Base-by-base conservation (phyloP, 2,113 vertebrate species). In the Hydropotes inermis region DNA sequence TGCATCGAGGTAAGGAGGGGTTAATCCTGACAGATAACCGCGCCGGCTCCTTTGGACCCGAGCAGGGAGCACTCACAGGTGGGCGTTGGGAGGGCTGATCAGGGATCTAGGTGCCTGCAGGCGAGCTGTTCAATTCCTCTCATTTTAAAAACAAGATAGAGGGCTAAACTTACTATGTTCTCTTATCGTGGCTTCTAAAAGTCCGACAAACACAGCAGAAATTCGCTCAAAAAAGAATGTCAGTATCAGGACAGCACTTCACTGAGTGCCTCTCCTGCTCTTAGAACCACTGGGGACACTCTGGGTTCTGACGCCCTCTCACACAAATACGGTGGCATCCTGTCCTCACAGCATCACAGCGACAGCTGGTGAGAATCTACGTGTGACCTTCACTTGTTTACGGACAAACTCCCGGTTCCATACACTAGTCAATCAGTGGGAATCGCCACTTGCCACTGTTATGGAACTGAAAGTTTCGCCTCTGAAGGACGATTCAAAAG, bases 251-350 rank as follows among this genome's bases (percentile, higher is more conserved):
- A 52, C 3, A 76, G 9, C 7, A 5, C 30, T 16, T 36, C 14
- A 1, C 27, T 0, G 28, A 28, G 60, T 1, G 9, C 9, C 1
- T 2, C 19, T 27, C 6, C 7, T 5, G 3, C 5, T 16, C 33
- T 8, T 1, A 12, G 23, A 0, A 1, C 7, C 12, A 14, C 10
- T 2, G 11, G 3, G 43, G 52, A 36, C 13, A 3, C 19, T 28
- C 9, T 15, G 14, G 4, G 25, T 1, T 33, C 15, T 50, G 47
- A 50, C 47, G 47, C 47, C 47, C 13, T 50, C 47, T 13, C 47
- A 50, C 47, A 13, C 36, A 9, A 0, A 2, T 7, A 7, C 5
- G 19, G 8, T 12, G 36, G 15, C 14, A 5, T 36, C 19, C 1
- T 4, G 47, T 8, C n/a, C 10, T 21, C 25, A 14, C n/a, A 2